Evolutionary conservation across 2,113 vertebrate genomes (phyloP).

Genomic region (Pyxicephalus adspersus): DNA sequence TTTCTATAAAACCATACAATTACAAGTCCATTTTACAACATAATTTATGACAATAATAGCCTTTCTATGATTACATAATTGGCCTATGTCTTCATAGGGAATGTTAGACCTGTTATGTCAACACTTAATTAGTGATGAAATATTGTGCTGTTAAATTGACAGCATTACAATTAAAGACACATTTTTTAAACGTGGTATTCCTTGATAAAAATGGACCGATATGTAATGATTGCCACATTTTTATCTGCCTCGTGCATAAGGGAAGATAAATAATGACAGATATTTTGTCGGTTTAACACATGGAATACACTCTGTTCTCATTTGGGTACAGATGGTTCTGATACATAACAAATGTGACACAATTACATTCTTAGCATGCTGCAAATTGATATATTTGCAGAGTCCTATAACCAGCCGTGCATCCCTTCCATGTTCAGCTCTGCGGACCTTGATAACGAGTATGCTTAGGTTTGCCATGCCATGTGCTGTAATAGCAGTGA

Average conservation of each 20-base stretch:
- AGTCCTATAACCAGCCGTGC: constrained; percentile 17
- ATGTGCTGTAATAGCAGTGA: constrained; percentile 1
- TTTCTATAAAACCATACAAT: background rate
- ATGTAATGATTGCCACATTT: background rate
- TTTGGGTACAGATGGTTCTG: constrained; percentile 49
- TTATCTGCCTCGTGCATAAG: constrained; percentile 1
- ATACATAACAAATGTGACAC: constrained; percentile 49
- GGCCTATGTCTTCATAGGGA: background rate
- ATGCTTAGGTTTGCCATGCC: background rate
- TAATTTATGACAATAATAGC: background rate
- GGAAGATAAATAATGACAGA: constrained; percentile 39
- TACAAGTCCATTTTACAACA: background rate
- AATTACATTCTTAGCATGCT: constrained; percentile 50
- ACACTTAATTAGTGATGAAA: background rate
- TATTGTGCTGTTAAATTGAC: background rate
- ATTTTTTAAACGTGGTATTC: background rate
- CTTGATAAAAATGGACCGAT: background rate
- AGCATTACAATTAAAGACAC: background rate
- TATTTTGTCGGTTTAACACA: constrained; percentile 33
- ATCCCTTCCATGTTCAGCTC: constrained; percentile 1
- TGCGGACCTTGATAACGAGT: constrained; percentile 28
- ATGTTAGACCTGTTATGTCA: background rate
- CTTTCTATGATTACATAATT: background rate
- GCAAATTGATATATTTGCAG: constrained; percentile 48
- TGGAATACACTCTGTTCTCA: constrained; percentile 34